Evolutionary conservation across 92 coral and sea anemone genomes (phyloP).

Genomic region (Porites cylindrica): DNA sequence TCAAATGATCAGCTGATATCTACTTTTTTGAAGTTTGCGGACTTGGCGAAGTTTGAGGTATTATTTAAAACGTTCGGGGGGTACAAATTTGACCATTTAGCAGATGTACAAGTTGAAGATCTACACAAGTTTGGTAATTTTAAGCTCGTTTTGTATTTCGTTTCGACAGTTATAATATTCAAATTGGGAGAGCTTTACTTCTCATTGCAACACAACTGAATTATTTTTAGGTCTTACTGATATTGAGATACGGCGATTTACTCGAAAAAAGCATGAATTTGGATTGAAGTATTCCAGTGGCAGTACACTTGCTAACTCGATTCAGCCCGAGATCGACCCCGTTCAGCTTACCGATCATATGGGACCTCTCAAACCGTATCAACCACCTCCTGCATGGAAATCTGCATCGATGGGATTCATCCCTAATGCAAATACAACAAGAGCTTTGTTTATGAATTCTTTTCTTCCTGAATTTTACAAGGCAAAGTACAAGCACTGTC

Average conservation of each 20-base stretch:
- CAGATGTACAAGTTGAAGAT: conserved; percentile 58
- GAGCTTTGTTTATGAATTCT: too few relatives aligned
- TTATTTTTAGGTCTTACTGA: conserved; percentile 58
- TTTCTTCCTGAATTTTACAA: too few relatives aligned
- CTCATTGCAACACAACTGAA: conserved; percentile 24
- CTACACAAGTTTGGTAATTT: conserved; percentile 55
- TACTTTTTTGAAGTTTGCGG: background rate
- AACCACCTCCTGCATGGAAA: too few relatives aligned
- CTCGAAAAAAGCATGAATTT: conserved; percentile 60
- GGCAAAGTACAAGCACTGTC: too few relatives aligned
- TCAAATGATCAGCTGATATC: background rate
- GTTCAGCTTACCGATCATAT: too few relatives aligned
- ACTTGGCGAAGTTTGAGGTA: background rate
- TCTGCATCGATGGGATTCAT: too few relatives aligned
- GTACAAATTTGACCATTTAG: conserved; percentile 57
- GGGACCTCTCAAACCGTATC: too few relatives aligned
- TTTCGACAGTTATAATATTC: conserved; percentile 29
- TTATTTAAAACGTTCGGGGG: conserved; percentile 43
- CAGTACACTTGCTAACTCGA: background rate
- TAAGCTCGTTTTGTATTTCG: conserved; percentile 34
- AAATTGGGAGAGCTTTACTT: conserved; percentile 10
- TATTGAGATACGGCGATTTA: conserved; percentile 64
- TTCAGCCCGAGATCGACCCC: too few relatives aligned
- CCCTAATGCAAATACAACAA: too few relatives aligned
- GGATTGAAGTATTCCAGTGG: conserved; percentile 37